Base-by-base conservation (phyloP, 2,888 invertebrate species). In the Pseudoips prasinana region DNA sequence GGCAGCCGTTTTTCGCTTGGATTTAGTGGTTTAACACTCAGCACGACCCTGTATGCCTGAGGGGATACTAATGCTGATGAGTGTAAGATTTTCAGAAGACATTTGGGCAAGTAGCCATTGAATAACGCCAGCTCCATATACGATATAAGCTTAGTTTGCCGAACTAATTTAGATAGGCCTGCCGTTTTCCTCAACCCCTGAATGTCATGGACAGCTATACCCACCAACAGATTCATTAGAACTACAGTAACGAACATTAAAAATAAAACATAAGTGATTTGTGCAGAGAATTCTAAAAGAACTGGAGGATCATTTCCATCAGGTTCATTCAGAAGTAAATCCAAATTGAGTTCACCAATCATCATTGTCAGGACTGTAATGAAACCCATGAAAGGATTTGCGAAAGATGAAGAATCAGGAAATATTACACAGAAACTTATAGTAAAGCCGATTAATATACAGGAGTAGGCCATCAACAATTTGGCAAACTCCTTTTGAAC, bases 341-440 rank as follows among this genome's bases (percentile, higher is more conserved):
- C 94, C 42, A 96, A 89, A 68, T 94, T 94, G 55, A 95, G 83
- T 73, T 96, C 96, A 0, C 96, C 96, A 4, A 95, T 95, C 95
- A 96, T 96, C 95, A 96, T 96, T 0, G 95, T 95, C 39, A 96
- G 73, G 2, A 96, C 95, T 1, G 95, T 94, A 39, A 96, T 95
- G 43, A 96, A 92, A 5, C 95, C 95, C 79, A 95, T 94, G 51
- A 95, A 94, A 0, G 95, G 95, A 76, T 95, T 95, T 7, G 94
- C 93, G 65, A 96, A 95, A 0, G 94, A 93, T 7, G 94, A 93
- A 0, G 94, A 94, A 46, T 93, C 92, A 0, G 95, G 95, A 72
- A 96, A 96, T 65, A 96, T 94, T 0, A 96, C 95, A 75, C 95
- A 95, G 65, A 96, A 96, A 69, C 95, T 95, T 38, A 96, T 94